Percentiles rank a stretch among this genome's conserved stretches.
phyloP scores from a whole-genome alignment of 1,140 invertebrate species.

The Drosophila sechellia region DNA sequence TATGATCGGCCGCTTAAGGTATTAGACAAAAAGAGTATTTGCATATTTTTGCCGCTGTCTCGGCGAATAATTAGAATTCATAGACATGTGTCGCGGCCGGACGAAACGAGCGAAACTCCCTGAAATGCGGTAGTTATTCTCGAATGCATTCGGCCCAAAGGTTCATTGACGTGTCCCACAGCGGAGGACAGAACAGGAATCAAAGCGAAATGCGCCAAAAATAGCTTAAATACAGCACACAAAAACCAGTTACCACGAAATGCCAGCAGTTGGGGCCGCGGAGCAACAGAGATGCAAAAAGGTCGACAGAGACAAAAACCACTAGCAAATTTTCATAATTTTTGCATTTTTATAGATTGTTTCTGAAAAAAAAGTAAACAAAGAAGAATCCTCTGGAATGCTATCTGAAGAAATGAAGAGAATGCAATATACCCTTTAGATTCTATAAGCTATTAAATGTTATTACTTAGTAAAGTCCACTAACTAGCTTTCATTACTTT shows the following conservation, averaged over 20 bases:
- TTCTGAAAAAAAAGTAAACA: constrained; percentile 31
- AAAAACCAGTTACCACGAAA: constrained; percentile 71
- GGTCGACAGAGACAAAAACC: constrained; percentile 14
- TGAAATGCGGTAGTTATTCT: constrained; percentile 26
- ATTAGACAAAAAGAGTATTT: constrained; percentile 73
- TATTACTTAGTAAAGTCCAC: no score
- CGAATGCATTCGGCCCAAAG: constrained; percentile 39
- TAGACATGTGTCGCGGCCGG: constrained; percentile 61
- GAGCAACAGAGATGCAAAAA: constrained; percentile 10
- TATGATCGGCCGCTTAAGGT: constrained; percentile 62
- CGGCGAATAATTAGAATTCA: constrained; percentile 73
- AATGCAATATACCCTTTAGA: constrained; percentile 19
- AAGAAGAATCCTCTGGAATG: neutral
- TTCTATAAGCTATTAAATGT: neutral
- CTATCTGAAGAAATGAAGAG: neutral
- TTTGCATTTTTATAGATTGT: constrained; percentile 75
- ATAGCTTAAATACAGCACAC: constrained; percentile 67
- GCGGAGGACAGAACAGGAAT: constrained; percentile 67
- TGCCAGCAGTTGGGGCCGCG: constrained; percentile 5
- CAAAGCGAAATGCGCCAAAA: constrained; percentile 80
- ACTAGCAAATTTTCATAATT: constrained; percentile 73
- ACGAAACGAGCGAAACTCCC: constrained; percentile 2
- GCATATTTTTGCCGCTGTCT: constrained; percentile 66
- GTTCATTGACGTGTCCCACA: constrained; percentile 70
- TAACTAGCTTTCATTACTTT: neutral